Evolutionary conservation across 1,140 invertebrate genomes (phyloP), one percentile per base, ranked within the genome.

Genomic region (Copidosoma floridanum): DNA sequence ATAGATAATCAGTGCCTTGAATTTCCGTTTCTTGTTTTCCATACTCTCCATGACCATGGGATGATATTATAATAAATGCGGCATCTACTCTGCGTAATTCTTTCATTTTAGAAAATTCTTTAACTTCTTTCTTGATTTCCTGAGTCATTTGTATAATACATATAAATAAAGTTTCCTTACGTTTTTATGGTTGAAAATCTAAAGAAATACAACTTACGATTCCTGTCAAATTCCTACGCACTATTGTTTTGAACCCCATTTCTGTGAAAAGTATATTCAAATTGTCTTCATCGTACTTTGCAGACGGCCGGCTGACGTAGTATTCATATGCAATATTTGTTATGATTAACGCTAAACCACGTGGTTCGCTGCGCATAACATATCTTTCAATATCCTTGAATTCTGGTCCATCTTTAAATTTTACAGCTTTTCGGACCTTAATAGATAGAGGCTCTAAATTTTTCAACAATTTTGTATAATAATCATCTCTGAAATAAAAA

Each of bases 41-140:
- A 32, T 79, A 76, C 3, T 74, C 65, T 11, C 68, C 54, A 3
- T 67, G 69, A 7, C 86, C 86, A 61, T 87, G 86, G 37, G 84
- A 84, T 73, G 85, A 84, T 8, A 88, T 70, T 11, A 83, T 80
- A 21, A 86, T 77, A 38, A 86, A 78, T 54, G 82, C 82, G 11
- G 82, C 84, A 64, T 86, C 82, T 1, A 81, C 79, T 0, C 69
- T 53, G 1, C 61, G 65, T 14, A 81, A 72, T 37, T 79, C 69
- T 6, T 68, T 12, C 14, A 61, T 70, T 10, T 68, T 57, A 2
- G 81, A 71, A 51, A 84, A 80, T 23, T 71, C 52, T 27, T 59
- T 41, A 0, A 84, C 58, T 12, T 48, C 65, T 0, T 67, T 32
- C 18, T 71, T 72, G 61, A 84, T 82, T 47, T 78, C 58, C 79